Base-by-base conservation (phyloP, 2,797 vertebrate species). In the Percopsis omiscomaycus region DNA sequence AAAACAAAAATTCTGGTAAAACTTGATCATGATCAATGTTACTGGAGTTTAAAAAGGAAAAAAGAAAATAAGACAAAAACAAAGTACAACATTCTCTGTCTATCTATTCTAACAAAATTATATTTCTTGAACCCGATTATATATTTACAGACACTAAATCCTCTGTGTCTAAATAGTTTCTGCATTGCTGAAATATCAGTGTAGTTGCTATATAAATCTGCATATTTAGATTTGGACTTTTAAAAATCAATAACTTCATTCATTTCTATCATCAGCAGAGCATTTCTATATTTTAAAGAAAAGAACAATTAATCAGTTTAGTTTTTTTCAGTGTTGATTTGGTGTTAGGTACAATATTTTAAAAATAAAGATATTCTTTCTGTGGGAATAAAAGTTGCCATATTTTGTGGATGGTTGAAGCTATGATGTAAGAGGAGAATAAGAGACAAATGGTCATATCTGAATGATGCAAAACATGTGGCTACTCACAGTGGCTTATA, bases 321-420 rank as follows among this genome's bases (percentile, higher is more conserved):
- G n/a, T n/a, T 45, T 59, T 6, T 50, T 55, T 42, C 55, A 55
- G 6, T 59, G 37, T 49, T 53, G 11, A 4, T 22, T 13, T 52
- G 3, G 5, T 62, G 12, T 6, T 52, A 15, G 57, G 27, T 71
- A 71, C 51, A 77, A 51, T 66, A 52, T 71, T 68, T 64, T 22
- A 64, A 72, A 71, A 66, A 68, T 50, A 49, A 59, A 66, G 55
- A 48, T 10, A 1, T 53, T 47, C 29, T 53, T 54, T 73, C 59
- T 75, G 70, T 69, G 69, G 70, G 67, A 62, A 68, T 6, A 53
- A 64, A 68, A n/a, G 37, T 57, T 59, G 22, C 11, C 65, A 65
- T 76, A 75, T 67, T 57, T 5, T 50, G 50, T 4, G 49, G 50
- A 49, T 28, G 53, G 52, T 0, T 55, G 27, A 16, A 55, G 61